Conservation (phyloP, 1,140 invertebrate genomes). For the Scaptomyza graminum region DNA sequence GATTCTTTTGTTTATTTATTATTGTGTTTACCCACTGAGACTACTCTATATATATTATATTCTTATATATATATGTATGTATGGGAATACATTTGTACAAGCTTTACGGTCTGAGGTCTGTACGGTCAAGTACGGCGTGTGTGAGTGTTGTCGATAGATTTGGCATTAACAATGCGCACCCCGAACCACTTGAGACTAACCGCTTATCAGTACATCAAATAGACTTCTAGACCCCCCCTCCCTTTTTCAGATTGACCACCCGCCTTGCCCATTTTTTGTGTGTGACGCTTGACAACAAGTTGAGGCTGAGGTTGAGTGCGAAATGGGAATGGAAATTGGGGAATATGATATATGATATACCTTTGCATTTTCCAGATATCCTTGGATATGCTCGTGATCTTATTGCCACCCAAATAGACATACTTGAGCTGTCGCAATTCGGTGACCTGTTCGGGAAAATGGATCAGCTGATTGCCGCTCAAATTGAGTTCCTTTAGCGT, state of each 20-base stretch:
- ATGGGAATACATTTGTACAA: too few species aligned
- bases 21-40: slow-evolving; percentile 59
- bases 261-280: too few species aligned
- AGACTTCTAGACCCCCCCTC: slow-evolving; percentile 12
- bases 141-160: slow-evolving; percentile 65
- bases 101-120: slow-evolving; percentile 62
- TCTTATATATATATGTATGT: slow-evolving; percentile 15
- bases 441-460: slow-evolving; percentile 94
- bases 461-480: slow-evolving; percentile 93
- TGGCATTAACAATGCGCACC: slow-evolving; percentile 61
- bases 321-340: not conserved
- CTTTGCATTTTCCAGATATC: slow-evolving; percentile 91
- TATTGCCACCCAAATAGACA: slow-evolving; percentile 95
- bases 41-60: slow-evolving; percentile 36
- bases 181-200: slow-evolving; percentile 28
- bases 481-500: slow-evolving; percentile 94
- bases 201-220: slow-evolving; percentile 39
- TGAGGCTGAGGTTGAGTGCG: not conserved
- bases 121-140: slow-evolving; percentile 60
- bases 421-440: slow-evolving; percentile 91
- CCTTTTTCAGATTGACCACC: not conserved
- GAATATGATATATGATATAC: too few species aligned
- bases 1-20: slow-evolving; percentile 51
- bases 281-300: slow-evolving; percentile 36
- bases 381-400: slow-evolving; percentile 91